Base-by-base conservation (phyloP, 2,888 invertebrate species). In the Hirtodrosophila trivittata region DNA sequence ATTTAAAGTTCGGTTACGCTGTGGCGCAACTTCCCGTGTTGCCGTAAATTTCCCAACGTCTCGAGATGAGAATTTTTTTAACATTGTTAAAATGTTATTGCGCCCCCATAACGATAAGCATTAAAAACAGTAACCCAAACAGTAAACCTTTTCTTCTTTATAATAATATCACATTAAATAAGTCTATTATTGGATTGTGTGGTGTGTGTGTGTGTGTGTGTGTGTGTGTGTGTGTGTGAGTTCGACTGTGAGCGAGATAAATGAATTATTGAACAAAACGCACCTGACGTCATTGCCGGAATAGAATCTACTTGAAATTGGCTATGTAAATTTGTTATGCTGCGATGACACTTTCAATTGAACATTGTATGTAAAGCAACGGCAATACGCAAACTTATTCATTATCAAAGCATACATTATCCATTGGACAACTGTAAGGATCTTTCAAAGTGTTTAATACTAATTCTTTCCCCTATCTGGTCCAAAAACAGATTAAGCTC, bases 211-310 rank as follows among this genome's bases (percentile, higher is more conserved):
- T n/a, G 16, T 62, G 50, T 46, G 35, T 63, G 33, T 33, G 43
- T 33, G 13, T 26, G 9, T 30, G n/a, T 4, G 7, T 10, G 39
- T 14, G 45, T 18, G 14, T n/a, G 16, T 62, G 50, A 41, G 35
- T 63, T 21, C 28, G 38, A 28, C 9, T 18, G 9, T 25, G n/a
- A 3, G 5, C 8, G 32, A n/a, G 38, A 18, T 38, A 30, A 9
- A 64, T 64, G 10, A 49, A 42, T 38, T n/a, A n/a, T n/a, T n/a
- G n/a, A n/a, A 14, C 35, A 43, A n/a, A 16, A 39, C 67, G 47
- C 62, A 58, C 54, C 63, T 71, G 71, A 72, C 71, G 68, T 73
- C 73, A 72, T 57, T 46, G 26, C 10, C 7, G 1, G 7, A 9
- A 32, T 55, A 35, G 46, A 46, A 60, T 16, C n/a, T n/a, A 33